phyloP scores from a whole-genome alignment of 1,140 invertebrate genomes.

The Drosophila persimilis region DNA sequence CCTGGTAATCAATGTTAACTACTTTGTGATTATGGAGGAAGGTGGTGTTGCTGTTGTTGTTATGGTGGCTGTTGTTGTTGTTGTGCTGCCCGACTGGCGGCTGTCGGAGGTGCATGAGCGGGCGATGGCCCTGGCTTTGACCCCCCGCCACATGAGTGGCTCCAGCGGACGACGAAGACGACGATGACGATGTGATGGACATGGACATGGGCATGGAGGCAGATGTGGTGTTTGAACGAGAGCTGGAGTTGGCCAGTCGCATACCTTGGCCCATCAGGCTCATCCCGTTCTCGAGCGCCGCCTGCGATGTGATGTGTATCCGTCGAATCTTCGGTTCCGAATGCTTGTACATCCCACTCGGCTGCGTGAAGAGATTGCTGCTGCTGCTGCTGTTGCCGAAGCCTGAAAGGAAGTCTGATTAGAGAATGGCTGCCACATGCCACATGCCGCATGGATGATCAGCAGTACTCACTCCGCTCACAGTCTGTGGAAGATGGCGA shows the following conservation, averaged over 20 bases:
- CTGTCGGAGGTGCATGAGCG: slow-evolving; percentile 51
- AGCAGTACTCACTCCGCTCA: slow-evolving; percentile 62
- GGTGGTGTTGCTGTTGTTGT: slow-evolving; percentile 37
- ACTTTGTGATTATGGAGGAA: slow-evolving; percentile 69
- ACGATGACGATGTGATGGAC: slow-evolving; percentile 59
- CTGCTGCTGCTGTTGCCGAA: slow-evolving; percentile 26
- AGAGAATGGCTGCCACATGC: no score
- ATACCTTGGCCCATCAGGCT: slow-evolving; percentile 66
- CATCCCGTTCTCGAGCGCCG: slow-evolving; percentile 35
- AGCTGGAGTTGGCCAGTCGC: slow-evolving; percentile 51
- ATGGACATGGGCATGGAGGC: slow-evolving; percentile 42
- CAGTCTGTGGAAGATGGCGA: slow-evolving; percentile 79
- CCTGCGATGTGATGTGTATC: slow-evolving; percentile 75
- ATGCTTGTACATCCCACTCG: slow-evolving; percentile 72
- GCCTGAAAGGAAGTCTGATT: not conserved
- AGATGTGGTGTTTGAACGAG: slow-evolving; percentile 8
- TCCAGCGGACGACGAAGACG: slow-evolving; percentile 18
- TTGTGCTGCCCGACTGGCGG: slow-evolving; percentile 19
- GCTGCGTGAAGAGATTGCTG: slow-evolving; percentile 64
- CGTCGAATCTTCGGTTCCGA: slow-evolving; percentile 78
- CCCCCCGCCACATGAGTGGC: slow-evolving; percentile 42
- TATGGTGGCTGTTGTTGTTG: slow-evolving; percentile 40
- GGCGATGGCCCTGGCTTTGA: slow-evolving; percentile 21
- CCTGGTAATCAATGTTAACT: slow-evolving; percentile 73
- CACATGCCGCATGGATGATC: no score